These are phyloP conservation scores for Dolichallabes microphthalmus DNA, from an alignment of 2,113 vertebrate species.

Conservation along the genomic window DNA sequence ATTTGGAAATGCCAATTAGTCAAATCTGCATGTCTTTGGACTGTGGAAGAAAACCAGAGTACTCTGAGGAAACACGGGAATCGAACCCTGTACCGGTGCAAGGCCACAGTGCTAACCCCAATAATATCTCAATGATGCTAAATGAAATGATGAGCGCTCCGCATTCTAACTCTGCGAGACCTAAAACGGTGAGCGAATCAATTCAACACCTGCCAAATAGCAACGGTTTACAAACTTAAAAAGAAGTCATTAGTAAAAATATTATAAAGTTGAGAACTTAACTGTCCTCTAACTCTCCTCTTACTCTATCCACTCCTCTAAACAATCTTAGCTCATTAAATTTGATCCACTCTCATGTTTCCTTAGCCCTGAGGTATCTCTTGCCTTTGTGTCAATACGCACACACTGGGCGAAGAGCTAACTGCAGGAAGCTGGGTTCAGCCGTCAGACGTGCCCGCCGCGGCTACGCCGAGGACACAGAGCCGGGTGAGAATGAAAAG, in stretches of 20 bases:
- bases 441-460: neutral
- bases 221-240: neutral
- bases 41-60: too few species aligned
- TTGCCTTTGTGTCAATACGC: conserved; percentile 22
- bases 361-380: neutral
- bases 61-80: too few species aligned
- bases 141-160: neutral
- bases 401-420: conserved; percentile 17
- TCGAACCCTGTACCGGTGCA: too few species aligned
- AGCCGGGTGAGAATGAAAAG: conserved; percentile 9
- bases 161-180: neutral
- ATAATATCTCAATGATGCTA: neutral
- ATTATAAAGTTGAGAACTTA: neutral
- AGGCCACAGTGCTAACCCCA: neutral
- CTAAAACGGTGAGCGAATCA: neutral
- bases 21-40: too few species aligned
- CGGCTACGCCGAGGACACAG: conserved; percentile 24
- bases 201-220: neutral
- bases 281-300: too few species aligned
- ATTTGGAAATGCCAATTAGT: too few species aligned
- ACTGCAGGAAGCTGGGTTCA: conserved; percentile 29
- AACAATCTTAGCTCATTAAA: conserved; percentile 38
- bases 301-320: conserved; percentile 10
- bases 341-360: conserved; percentile 25
- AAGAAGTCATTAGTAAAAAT: neutral